These are phyloP conservation scores for Apostichopus parvimensis DNA, from an alignment of 35 echinoderm and acorn worm species.

Conservation along the genomic window DNA sequence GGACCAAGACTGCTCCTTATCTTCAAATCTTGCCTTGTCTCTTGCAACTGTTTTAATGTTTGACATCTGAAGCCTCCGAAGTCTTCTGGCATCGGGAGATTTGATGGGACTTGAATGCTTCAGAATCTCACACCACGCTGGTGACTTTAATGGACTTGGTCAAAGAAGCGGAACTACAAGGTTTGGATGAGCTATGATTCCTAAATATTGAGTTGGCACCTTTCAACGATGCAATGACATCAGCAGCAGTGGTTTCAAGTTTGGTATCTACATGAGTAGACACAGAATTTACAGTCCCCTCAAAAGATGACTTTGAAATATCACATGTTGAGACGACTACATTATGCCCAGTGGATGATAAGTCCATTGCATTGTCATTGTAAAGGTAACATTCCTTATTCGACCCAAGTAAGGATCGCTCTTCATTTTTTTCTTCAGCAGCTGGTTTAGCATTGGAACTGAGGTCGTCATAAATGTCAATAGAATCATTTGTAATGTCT, in stretches of 20 bases:
- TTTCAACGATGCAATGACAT: neutral
- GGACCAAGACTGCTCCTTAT: constrained; percentile 20
- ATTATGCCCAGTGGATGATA: neutral
- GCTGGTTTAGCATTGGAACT: neutral
- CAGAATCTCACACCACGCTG: neutral
- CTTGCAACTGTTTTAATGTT: neutral
- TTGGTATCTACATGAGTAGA: neutral
- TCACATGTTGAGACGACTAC: neutral
- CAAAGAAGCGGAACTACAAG: neutral
- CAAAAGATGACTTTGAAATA: neutral
- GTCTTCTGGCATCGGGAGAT: neutral
- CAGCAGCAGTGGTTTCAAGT: neutral
- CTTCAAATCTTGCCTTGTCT: neutral
- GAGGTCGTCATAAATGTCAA: neutral
- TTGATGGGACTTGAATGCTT: neutral
- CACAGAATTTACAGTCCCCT: neutral
- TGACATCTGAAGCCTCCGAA: neutral
- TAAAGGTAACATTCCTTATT: neutral
- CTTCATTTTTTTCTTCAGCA: neutral
- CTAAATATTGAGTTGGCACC: neutral
- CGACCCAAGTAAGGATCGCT: neutral
- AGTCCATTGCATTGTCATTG: constrained; percentile 32
- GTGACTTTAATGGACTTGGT: constrained; percentile 1
- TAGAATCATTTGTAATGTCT: constrained; percentile 29
- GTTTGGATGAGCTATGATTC: neutral